phyloP scores from a whole-genome alignment of 2,888 invertebrate species.

The Schizotus pectinicornis region DNA sequence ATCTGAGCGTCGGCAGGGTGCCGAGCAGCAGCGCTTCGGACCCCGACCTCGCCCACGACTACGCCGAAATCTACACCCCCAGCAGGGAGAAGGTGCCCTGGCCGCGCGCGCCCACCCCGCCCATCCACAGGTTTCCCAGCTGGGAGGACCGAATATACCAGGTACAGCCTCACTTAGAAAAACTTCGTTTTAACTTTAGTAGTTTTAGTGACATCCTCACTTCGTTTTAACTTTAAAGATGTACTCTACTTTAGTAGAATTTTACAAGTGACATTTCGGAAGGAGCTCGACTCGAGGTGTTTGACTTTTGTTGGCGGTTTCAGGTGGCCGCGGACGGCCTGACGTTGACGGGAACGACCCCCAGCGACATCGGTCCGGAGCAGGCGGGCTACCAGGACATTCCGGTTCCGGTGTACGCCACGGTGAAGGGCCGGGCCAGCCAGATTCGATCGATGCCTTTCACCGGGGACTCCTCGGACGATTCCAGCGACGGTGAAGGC shows the following conservation, averaged over 20 bases:
- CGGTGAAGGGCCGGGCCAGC: slow-evolving; percentile 94
- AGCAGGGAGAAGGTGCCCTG: slow-evolving; percentile 69
- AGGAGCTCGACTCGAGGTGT: too few species aligned
- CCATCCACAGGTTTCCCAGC: slow-evolving; percentile 74
- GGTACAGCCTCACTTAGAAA: too few species aligned
- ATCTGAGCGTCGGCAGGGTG: slow-evolving; percentile 61
- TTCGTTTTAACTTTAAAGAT: not conserved
- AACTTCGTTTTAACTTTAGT: too few species aligned
- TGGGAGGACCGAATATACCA: slow-evolving; percentile 98
- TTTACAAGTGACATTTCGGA: too few species aligned
- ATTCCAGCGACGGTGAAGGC: slow-evolving; percentile 91
- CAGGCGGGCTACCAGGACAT: slow-evolving; percentile 86
- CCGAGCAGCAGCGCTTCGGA: slow-evolving; percentile 71
- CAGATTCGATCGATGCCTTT: slow-evolving; percentile 96
- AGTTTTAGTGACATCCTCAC: too few species aligned
- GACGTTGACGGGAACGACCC: slow-evolving; percentile 56
- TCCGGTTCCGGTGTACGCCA: slow-evolving; percentile 93
- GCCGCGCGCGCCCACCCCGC: slow-evolving; percentile 81
- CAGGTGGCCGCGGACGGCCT: slow-evolving; percentile 65
- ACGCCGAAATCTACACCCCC: slow-evolving; percentile 93
- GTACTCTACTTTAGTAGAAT: too few species aligned
- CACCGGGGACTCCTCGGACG: slow-evolving; percentile 92
- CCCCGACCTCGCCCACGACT: slow-evolving; percentile 81
- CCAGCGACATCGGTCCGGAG: slow-evolving; percentile 56
- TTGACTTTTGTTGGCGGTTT: slow-evolving; percentile 18